Percentiles rank a stretch among this genome's conserved stretches.
These are phyloP conservation scores for Porites rus DNA, from an alignment of 92 coral and sea anemone species.

Conservation along the genomic window DNA sequence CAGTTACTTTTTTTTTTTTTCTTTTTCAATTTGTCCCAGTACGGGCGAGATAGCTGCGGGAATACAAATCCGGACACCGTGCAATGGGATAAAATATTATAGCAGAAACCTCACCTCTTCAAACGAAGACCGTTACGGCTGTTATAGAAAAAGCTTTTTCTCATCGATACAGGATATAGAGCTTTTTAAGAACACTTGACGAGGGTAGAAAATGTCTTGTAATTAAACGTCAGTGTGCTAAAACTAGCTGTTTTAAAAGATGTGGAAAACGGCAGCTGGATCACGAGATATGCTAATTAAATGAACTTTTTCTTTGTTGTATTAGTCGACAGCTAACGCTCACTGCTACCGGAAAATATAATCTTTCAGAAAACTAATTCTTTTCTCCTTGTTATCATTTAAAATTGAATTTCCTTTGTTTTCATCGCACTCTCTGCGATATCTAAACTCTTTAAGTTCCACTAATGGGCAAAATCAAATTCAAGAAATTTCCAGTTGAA, in stretches of 20 bases:
- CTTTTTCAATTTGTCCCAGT: too few species aligned
- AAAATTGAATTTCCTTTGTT: slow-evolving; percentile 1
- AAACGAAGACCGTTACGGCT: too few species aligned
- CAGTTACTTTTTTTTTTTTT: too few species aligned
- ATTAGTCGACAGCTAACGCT: not conserved
- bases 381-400: slow-evolving; percentile 12
- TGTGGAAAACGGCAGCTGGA: not conserved
- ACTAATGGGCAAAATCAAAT: too few species aligned
- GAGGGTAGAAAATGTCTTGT: too few species aligned
- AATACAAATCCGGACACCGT: too few species aligned
- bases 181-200: not conserved
- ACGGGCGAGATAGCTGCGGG: too few species aligned
- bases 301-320: not conserved
- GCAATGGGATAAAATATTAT: too few species aligned
- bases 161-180: too few species aligned
- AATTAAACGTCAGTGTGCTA: not conserved
- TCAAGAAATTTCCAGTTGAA: too few species aligned
- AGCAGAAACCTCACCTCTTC: too few species aligned
- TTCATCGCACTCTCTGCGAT: not conserved
- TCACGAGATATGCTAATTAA: slow-evolving; percentile 23
- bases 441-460: not conserved
- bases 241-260: not conserved
- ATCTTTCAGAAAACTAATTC: slow-evolving; percentile 22
- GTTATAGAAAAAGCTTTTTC: not conserved
- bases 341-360: slow-evolving; percentile 7